Conservation (phyloP, 2,888 invertebrate species). For the Odontocolon sp. region DNA sequence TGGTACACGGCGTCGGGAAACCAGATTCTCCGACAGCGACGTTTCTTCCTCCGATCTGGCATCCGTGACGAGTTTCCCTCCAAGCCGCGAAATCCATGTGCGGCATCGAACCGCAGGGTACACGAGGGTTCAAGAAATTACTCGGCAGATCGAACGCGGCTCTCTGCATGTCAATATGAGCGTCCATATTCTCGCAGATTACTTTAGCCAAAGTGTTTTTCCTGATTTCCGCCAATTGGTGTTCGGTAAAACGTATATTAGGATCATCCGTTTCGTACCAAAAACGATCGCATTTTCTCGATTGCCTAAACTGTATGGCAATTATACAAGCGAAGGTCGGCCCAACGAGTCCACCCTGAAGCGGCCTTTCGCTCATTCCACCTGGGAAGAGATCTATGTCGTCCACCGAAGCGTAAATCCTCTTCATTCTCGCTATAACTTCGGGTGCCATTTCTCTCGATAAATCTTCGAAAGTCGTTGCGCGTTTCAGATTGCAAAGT, state of each 20-base stretch:
- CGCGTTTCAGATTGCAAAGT: conserved; percentile 93
- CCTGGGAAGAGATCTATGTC: conserved; percentile 98
- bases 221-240: conserved; percentile 93
- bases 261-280: conserved; percentile 96
- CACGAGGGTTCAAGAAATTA: conserved; percentile 94
- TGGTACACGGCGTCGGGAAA: conserved; percentile 95
- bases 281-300: conserved; percentile 96
- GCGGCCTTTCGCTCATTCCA: conserved; percentile 93
- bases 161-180: conserved; percentile 92
- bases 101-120: conserved; percentile 91
- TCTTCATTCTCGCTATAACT: conserved; percentile 89
- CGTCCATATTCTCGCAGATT: conserved; percentile 94
- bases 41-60: conserved; percentile 90
- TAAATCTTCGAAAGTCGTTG: conserved; percentile 92
- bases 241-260: conserved; percentile 90
- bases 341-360: conserved; percentile 95
- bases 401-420: conserved; percentile 93
- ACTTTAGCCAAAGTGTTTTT: conserved; percentile 93
- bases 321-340: conserved; percentile 98
- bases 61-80: conserved; percentile 91
- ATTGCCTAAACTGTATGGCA: conserved; percentile 94
- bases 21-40: conserved; percentile 91
- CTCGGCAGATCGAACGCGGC: conserved; percentile 95
- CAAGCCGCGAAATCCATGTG: conserved; percentile 91
- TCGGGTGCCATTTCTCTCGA: conserved; percentile 93